Conservation (phyloP, 2,113 vertebrate genomes). For the Canis aureus region DNA sequence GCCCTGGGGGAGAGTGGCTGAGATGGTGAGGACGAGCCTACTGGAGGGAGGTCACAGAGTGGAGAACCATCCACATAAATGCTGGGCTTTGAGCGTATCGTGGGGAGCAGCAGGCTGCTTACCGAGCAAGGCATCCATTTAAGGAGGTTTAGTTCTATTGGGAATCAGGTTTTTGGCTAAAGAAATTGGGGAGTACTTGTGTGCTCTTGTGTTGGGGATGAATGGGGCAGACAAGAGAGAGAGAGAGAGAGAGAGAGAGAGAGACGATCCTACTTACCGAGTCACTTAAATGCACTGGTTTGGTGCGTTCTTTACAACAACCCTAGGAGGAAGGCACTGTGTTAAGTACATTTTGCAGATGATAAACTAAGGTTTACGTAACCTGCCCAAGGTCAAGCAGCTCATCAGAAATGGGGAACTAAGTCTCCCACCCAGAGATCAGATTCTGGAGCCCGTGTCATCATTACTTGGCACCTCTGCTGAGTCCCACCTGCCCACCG, state of each 20-base stretch:
- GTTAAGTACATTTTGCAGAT: background rate
- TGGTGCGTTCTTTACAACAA: rapidly evolving
- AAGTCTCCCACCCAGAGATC: too few species aligned
- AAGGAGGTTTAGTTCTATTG: background rate
- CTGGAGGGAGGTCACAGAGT: background rate
- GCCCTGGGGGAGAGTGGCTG: background rate
- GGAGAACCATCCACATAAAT: rapidly evolving
- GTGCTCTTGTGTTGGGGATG: background rate
- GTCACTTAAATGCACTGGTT: too few species aligned
- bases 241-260: background rate
- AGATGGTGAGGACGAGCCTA: background rate
- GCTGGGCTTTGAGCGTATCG: too few species aligned
- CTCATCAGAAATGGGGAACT: background rate
- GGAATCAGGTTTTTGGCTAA: background rate
- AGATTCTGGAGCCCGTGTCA: rapidly evolving
- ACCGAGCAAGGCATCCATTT: too few species aligned
- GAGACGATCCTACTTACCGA: rapidly evolving
- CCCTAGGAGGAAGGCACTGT: background rate
- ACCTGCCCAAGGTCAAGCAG: too few species aligned
- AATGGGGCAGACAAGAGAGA: background rate
- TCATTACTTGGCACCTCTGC: rapidly evolving
- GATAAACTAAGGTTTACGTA: background rate
- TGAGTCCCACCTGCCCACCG: background rate
- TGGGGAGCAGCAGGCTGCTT: background rate
- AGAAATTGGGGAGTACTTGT: background rate